Evolutionary conservation across 2,113 vertebrate species (phyloP).

Genomic region (Ranitomeya imitator): DNA sequence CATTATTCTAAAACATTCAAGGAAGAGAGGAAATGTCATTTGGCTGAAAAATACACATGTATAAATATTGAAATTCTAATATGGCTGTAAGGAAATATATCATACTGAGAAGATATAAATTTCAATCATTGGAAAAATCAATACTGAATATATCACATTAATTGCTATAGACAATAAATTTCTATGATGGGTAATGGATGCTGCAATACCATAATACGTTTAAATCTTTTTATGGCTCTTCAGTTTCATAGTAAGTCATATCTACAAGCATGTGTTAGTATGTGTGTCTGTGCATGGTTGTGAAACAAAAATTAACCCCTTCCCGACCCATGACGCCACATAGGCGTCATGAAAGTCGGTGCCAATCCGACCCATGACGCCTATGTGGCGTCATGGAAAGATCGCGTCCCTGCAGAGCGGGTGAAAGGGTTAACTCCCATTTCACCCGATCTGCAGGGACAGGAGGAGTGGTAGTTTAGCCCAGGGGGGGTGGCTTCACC

Average conservation of each 20-base stretch:
- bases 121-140: not conserved
- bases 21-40: not conserved
- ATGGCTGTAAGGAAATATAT: not conserved
- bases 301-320: not conserved
- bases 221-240: not conserved
- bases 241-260: not conserved
- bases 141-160: conserved; percentile 14
- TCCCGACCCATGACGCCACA: too few relatives aligned
- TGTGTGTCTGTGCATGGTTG: not conserved
- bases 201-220: not conserved
- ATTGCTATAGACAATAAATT: conserved; percentile 4
- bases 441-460: too few relatives aligned
- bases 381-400: too few relatives aligned
- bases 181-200: not conserved
- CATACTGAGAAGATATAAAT: not conserved
- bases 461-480: too few relatives aligned
- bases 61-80: not conserved
- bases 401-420: too few relatives aligned
- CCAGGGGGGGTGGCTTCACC: too few relatives aligned
- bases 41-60: not conserved
- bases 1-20: not conserved
- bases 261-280: not conserved
- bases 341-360: too few relatives aligned
- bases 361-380: too few relatives aligned
- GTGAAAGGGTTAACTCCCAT: too few relatives aligned